A percentile compares a stretch with the other conserved stretches of the same genome.
Conservation (phyloP, 1,140 invertebrate genomes). For the Metopolophium dirhodum region DNA sequence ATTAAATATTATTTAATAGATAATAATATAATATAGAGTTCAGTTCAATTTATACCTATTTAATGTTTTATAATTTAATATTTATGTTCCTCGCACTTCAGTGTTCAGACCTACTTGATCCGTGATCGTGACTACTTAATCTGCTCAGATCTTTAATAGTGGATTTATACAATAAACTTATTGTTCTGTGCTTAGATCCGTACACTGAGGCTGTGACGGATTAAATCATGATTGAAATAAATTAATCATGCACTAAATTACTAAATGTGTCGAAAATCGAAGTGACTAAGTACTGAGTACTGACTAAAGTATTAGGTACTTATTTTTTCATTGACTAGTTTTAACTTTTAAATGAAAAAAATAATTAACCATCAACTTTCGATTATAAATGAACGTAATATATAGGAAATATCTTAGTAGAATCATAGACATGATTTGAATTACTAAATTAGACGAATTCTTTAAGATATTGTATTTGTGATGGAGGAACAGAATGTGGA, state of each 20-base stretch:
- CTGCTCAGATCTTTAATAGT: no score
- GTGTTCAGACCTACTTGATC: no score
- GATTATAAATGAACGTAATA: neutral
- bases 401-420: neutral
- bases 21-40: no score
- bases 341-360: neutral
- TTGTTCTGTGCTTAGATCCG: no score
- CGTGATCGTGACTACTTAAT: no score
- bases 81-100: no score
- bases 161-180: no score
- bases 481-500: conserved; percentile 43
- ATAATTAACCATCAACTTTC: neutral
- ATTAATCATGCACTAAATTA: neutral
- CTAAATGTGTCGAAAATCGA: neutral
- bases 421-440: neutral
- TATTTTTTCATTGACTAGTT: neutral
- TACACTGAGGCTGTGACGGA: no score
- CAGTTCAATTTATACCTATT: no score
- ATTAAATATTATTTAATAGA: no score
- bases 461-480: neutral
- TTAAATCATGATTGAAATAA: neutral
- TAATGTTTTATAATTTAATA: no score
- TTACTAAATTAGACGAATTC: neutral
- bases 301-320: neutral
- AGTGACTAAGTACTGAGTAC: neutral